A percentile compares a stretch with the other conserved stretches of the same genome.
phyloP scores from a whole-genome alignment of 2,888 invertebrate species.

The Pyrgus malvae region DNA sequence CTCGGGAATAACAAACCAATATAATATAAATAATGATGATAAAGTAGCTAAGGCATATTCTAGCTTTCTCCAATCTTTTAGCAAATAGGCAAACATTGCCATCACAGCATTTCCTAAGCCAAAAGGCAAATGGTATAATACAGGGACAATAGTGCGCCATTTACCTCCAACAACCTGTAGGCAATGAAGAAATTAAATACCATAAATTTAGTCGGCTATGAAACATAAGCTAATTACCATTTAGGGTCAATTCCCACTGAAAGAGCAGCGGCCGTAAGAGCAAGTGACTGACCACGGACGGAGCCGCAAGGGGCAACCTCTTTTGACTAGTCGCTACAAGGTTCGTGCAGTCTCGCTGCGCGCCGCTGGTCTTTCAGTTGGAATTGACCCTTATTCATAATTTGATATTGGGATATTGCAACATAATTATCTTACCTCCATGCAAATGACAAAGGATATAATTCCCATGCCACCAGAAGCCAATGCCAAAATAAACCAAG shows the following conservation, averaged over 20 bases:
- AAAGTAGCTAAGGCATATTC: conserved; percentile 78
- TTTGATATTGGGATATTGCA: no score
- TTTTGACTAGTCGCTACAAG: no score
- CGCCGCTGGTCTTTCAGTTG: no score
- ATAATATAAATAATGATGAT: conserved; percentile 72
- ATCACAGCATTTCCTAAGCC: conserved; percentile 82
- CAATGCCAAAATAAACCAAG: conserved; percentile 81
- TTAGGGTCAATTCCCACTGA: no score
- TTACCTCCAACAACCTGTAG: conserved; percentile 82
- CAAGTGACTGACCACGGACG: no score
- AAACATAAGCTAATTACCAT: no score
- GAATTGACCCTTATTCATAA: no score
- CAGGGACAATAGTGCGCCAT: conserved; percentile 83
- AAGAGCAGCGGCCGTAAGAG: no score
- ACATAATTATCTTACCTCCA: conserved; percentile 70
- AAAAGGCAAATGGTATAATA: conserved; percentile 84
- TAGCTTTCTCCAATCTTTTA: conserved; percentile 83
- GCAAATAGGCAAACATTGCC: conserved; percentile 79
- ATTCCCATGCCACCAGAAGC: conserved; percentile 84
- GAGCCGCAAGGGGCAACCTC: no score
- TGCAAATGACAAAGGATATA: conserved; percentile 85
- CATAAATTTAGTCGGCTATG: no score
- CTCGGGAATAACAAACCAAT: conserved; percentile 80
- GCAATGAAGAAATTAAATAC: conserved; percentile 28
- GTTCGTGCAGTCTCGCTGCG: no score